These are phyloP conservation scores for Regulus satrapa DNA, from an alignment of 2,113 vertebrate genomes.

Conservation along the genomic window DNA sequence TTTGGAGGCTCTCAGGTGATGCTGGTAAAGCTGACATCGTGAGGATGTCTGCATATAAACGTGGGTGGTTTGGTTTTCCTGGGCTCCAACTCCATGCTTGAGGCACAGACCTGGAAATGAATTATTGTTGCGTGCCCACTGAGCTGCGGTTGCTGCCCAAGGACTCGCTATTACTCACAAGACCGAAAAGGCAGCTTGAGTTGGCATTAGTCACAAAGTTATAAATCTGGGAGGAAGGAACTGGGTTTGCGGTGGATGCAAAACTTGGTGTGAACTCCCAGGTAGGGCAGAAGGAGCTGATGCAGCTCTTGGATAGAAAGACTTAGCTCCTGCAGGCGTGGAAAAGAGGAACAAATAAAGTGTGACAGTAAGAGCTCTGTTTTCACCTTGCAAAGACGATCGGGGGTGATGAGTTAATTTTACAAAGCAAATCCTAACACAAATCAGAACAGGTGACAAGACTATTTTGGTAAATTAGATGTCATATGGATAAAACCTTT, in stretches of 20 bases:
- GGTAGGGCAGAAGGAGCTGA: not conserved
- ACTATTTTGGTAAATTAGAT: not conserved
- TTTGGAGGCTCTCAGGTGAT: not conserved
- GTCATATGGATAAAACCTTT: not conserved
- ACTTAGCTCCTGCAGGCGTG: not conserved
- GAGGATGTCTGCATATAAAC: not conserved
- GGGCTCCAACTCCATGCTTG: not conserved
- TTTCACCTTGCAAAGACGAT: not conserved
- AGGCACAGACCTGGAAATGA: not conserved
- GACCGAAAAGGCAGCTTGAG: not conserved
- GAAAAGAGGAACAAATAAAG: not conserved
- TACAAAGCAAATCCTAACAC: not conserved
- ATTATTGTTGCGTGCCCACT: not conserved
- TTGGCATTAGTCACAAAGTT: not conserved
- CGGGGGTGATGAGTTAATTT: not conserved
- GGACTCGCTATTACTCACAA: not conserved
- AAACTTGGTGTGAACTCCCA: not conserved
- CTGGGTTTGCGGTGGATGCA: accelerated
- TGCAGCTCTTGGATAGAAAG: not conserved
- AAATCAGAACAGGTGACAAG: not conserved
- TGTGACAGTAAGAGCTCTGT: not conserved
- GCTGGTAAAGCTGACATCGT: not conserved
- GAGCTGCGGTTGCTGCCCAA: not conserved
- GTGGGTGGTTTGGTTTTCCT: not conserved
- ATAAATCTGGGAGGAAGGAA: not conserved